Conservation (phyloP, 2,113 vertebrate species). For the Solea senegalensis region DNA sequence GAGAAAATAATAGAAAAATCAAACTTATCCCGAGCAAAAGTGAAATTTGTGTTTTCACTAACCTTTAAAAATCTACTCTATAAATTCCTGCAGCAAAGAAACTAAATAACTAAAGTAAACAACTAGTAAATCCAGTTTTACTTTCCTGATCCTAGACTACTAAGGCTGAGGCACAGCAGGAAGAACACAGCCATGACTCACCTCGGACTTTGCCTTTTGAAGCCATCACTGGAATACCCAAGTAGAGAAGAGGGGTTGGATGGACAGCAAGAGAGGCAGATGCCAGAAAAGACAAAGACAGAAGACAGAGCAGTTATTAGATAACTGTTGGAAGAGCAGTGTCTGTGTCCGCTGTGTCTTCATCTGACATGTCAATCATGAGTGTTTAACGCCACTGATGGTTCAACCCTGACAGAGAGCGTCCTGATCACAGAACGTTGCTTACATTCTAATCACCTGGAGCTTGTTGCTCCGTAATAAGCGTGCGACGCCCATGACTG, state of each 20-base stretch:
- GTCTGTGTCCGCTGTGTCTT: constrained; percentile 43
- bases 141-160: not conserved
- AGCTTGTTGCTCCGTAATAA: constrained; percentile 43
- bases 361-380: constrained; percentile 57
- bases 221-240: constrained; percentile 80
- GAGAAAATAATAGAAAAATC: no score
- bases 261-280: constrained; percentile 63
- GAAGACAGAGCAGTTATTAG: constrained; percentile 76
- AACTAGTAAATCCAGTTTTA: not conserved
- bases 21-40: no score
- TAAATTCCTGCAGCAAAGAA: no score
- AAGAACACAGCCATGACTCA: constrained; percentile 71
- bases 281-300: constrained; percentile 63
- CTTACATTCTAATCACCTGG: constrained; percentile 64
- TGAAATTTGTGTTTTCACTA: no score
- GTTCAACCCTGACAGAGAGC: constrained; percentile 49
- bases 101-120: no score
- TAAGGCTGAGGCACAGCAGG: constrained; percentile 31
- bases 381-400: constrained; percentile 11
- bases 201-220: constrained; percentile 84
- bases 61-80: no score
- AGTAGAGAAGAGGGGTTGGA: constrained; percentile 55
- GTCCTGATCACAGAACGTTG: constrained; percentile 57
- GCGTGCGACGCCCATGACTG: constrained; percentile 20
- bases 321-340: constrained; percentile 58